Base-by-base conservation (phyloP, 2,113 vertebrate genomes). In the Ageneiosus marmoratus region DNA sequence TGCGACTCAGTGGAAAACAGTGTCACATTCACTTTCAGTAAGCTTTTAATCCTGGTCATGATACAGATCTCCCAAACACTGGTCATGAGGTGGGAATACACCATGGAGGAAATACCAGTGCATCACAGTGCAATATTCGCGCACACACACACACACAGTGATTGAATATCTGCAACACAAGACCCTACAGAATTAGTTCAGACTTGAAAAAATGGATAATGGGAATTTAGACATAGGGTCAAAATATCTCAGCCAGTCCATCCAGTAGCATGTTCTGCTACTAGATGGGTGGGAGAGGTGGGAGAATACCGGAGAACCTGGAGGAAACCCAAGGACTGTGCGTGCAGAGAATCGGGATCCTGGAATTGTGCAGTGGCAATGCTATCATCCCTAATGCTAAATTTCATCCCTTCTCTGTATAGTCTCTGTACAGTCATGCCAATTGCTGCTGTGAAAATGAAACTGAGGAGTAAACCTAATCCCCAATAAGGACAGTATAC, bases 161-260 rank as follows among this genome's bases (percentile, higher is more conserved):
- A 84, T 58, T 75, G 63, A 73, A 79, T 69, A 79, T 48, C 34
- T 44, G 37, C 48, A 60, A 41, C 24, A 37, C 75, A 82, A 65
- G 60, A 56, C 32, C 37, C 44, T 32, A 46, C 51, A 48, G 63
- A 78, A 56, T 44, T 24, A 81, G 12, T 2, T n/a, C 37, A 12
- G 20, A 82, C 63, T 81, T 84, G 6, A 73, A 41, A 80, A 46
- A 37, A 13, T 9, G 10, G 44, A 50, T 48, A 50, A 50, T 18
- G n/a, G n/a, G n/a, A n/a, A 44, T 10, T 48, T 4, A 50, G 8
- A 60, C 2, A 4, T 27, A 2, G n/a, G 4, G 56, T 4, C 24
- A 60, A 27, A 10, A n/a, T n/a, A n/a, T 58, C 11, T 58, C 22
- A n/a, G 48, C 48, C 10, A 50, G 12, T 50, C 48, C 48, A 50